These are phyloP conservation scores for Orthonyx spaldingii DNA, from an alignment of 2,113 vertebrate species.

Conservation along the genomic window DNA sequence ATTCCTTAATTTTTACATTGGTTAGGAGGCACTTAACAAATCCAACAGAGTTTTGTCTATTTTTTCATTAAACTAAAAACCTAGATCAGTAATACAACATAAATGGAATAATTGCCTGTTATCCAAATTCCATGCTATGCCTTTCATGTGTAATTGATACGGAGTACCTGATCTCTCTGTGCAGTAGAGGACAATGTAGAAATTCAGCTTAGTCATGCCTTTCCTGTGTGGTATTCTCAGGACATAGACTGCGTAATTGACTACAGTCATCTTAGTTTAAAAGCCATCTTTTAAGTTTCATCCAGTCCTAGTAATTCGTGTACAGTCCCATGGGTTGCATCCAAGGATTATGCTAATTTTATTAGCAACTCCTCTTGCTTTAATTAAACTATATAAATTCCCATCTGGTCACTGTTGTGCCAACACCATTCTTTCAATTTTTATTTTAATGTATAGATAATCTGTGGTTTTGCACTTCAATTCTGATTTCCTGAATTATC, in stretches of 20 bases:
- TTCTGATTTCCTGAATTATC: neutral
- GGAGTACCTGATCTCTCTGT: neutral
- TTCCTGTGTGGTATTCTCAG: slow-evolving; percentile 7
- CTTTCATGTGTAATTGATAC: neutral
- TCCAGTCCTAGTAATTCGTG: slow-evolving; percentile 4
- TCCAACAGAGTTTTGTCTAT: neutral
- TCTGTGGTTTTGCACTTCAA: neutral
- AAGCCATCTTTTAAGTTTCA: slow-evolving; percentile 30
- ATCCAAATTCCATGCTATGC: neutral
- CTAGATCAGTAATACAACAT: neutral
- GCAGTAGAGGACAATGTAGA: neutral
- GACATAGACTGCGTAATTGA: slow-evolving; percentile 22
- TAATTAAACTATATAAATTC: slow-evolving; percentile 58
- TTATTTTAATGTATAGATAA: neutral
- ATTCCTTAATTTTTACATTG: neutral
- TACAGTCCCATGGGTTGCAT: slow-evolving; percentile 50
- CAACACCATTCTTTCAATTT: slow-evolving; percentile 1
- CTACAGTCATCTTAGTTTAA: slow-evolving; percentile 30
- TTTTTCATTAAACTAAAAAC: neutral
- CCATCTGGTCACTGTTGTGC: slow-evolving; percentile 58
- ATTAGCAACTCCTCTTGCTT: slow-evolving; percentile 46
- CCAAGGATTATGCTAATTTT: slow-evolving; percentile 56
- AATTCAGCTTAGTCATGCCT: neutral
- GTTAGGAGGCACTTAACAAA: neutral
- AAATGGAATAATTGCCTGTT: neutral